Percentiles rank a stretch among this genome's conserved stretches.
phyloP scores from a whole-genome alignment of 2,113 vertebrate species.

The Panthera leo region DNA sequence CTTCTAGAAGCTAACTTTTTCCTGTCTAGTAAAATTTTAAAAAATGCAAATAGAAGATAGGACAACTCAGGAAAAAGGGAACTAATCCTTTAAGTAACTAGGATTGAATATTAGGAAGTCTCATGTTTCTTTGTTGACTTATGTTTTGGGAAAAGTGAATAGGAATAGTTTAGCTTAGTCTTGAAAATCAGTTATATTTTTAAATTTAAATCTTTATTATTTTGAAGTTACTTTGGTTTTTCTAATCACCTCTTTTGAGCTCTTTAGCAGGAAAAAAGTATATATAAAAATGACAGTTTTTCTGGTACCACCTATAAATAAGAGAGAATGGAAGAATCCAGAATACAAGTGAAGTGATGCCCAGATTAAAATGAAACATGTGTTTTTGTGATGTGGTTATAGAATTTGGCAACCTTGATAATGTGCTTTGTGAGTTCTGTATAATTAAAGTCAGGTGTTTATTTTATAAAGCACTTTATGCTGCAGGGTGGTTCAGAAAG shows the following conservation, averaged over 20 bases:
- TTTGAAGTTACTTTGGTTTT: slow-evolving; percentile 33
- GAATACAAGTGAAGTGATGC: background rate
- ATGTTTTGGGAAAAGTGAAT: background rate
- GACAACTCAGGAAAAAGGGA: background rate
- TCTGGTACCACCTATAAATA: background rate
- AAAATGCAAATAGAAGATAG: background rate
- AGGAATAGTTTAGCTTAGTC: background rate
- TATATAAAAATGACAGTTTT: slow-evolving; percentile 20
- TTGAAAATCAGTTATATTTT: slow-evolving; percentile 33
- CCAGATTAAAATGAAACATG: background rate
- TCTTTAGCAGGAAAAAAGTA: background rate
- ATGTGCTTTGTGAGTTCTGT: slow-evolving; percentile 15
- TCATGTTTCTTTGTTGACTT: background rate
- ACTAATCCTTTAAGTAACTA: background rate
- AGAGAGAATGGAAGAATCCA: slow-evolving; percentile 23
- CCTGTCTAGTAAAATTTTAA: background rate
- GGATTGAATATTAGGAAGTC: background rate
- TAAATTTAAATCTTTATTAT: slow-evolving; percentile 23
- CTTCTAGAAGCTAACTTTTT: background rate
- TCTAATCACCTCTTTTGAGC: background rate
- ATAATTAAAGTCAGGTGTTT: slow-evolving; percentile 6
- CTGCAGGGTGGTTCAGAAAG: background rate
- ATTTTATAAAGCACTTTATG: background rate
- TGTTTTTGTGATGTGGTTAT: slow-evolving; percentile 14
- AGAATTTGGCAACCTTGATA: background rate